Conservation (phyloP, 2,113 vertebrate genomes). For the Malaclemys terrapin region DNA sequence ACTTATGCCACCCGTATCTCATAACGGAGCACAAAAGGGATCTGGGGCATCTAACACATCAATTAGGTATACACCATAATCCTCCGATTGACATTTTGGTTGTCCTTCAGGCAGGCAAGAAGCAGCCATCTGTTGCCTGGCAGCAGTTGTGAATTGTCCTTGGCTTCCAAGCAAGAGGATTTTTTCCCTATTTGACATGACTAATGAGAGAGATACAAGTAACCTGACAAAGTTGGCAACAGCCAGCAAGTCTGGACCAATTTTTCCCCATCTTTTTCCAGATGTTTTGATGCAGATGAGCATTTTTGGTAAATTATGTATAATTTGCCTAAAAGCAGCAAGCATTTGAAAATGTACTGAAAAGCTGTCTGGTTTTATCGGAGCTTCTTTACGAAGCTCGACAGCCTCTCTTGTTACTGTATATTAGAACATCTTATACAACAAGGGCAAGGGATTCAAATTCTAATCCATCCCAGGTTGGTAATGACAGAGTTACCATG, state of each 20-base stretch:
- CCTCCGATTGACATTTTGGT: not conserved
- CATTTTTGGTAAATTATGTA: not conserved
- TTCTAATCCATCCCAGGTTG: not conserved
- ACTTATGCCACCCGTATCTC: not conserved
- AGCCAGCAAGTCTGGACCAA: not conserved
- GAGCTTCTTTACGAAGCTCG: not conserved
- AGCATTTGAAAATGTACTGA: not conserved
- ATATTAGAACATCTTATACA: not conserved
- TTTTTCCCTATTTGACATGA: not conserved
- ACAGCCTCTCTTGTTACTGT: not conserved
- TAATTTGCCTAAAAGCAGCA: not conserved
- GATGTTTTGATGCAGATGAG: not conserved
- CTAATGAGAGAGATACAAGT: not conserved
- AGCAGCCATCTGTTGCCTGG: not conserved
- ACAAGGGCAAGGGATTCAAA: not conserved
- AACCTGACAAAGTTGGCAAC: not conserved
- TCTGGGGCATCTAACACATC: not conserved
- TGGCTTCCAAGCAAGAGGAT: not conserved
- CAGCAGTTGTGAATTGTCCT: not conserved
- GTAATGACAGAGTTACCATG: not conserved
- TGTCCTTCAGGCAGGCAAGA: not conserved
- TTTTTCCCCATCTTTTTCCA: accelerated
- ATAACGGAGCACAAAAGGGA: not conserved
- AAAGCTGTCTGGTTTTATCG: not conserved
- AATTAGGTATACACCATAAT: not conserved